Evolutionary conservation across 2,113 vertebrate species (phyloP), one percentile per base, ranked within the genome.

Genomic region (Romanogobio albipinnatus): DNA sequence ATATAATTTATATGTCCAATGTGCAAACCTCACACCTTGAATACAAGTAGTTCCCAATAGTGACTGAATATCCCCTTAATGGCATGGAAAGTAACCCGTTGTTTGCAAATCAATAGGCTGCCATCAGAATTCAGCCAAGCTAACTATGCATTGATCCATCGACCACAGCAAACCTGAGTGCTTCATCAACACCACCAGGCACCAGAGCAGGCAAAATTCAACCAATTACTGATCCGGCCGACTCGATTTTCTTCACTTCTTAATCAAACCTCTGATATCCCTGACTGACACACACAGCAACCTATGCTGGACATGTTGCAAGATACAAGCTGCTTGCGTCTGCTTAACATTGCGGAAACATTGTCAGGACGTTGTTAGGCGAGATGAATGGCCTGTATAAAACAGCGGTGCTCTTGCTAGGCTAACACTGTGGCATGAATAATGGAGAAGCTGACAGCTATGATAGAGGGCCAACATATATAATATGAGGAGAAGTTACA

Each of bases 361-460:
- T 84, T 86, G 82, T 81, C 29, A 68, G 26, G 59, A 81, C 5
- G 29, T 86, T 84, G 85, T 88, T 81, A 82, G 85, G 26, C 3
- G n/a, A 82, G 87, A 88, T 80, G 84, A 84, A 62, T 70, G 26
- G 78, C 51, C 78, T 58, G 73, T 49, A 81, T 78, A 80, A 86
- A 62, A 74, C 77, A 86, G 64, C 24, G 4, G 2, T 4, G 77
- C 39, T 86, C 81, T 84, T n/a, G 3, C 82, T 86, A 74, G 85
- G 64, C 82, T 86, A 82, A 88, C 82, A 45, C 49, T 84, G 51
- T 22, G 19, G 29, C 45, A 84, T 84, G 78, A 86, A 88, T 88
- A 86, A 86, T 82, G 78, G 56, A 88, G 53, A 78, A 86, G 76
- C 22, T 80, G 68, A 59, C 76, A 75, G 68, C 47, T 51, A 29